Evolutionary conservation across 2,797 vertebrate genomes (phyloP).

Genomic region (Cynodonichthys magdalenae): DNA sequence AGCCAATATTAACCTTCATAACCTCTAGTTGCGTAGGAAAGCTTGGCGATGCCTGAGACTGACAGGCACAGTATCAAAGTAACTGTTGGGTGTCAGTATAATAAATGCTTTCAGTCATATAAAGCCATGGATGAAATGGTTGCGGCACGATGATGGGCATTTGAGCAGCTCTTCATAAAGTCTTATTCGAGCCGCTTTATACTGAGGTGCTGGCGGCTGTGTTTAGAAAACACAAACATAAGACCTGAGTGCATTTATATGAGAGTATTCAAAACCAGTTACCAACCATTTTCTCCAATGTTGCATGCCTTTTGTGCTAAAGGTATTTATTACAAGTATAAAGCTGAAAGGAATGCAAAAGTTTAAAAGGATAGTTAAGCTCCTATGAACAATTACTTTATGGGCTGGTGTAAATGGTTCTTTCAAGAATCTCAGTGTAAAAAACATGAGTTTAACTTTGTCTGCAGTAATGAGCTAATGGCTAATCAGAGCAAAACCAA

Average conservation of each 20-base stretch:
- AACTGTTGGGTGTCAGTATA: conserved; percentile 79
- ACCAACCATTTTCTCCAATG: conserved; percentile 34
- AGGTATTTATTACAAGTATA: conserved; percentile 36
- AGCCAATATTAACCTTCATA: conserved; percentile 75
- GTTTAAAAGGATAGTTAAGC: conserved; percentile 52
- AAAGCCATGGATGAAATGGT: conserved; percentile 70
- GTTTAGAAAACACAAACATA: conserved; percentile 37
- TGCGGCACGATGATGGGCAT: conserved; percentile 57
- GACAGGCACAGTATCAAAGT: conserved; percentile 76
- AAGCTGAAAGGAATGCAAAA: conserved; percentile 32
- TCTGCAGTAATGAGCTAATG: too few species aligned
- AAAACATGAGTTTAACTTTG: too few species aligned
- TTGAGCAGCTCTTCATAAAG: conserved; percentile 65
- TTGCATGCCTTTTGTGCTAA: conserved; percentile 37
- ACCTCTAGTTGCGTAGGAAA: conserved; percentile 64
- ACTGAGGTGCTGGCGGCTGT: conserved; percentile 28
- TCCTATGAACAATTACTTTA: conserved; percentile 50
- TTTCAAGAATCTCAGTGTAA: too few species aligned
- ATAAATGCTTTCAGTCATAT: conserved; percentile 78
- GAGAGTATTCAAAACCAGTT: conserved; percentile 28
- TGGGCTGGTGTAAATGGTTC: conserved; percentile 28
- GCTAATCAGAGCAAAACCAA: too few species aligned
- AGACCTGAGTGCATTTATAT: conserved; percentile 26
- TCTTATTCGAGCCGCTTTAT: conserved; percentile 55
- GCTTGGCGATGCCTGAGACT: conserved; percentile 70